Percentiles rank a stretch among this genome's conserved stretches.
These are phyloP conservation scores for Tachyglossus aculeatus DNA, from an alignment of 2,797 vertebrate genomes.

Conservation along the genomic window DNA sequence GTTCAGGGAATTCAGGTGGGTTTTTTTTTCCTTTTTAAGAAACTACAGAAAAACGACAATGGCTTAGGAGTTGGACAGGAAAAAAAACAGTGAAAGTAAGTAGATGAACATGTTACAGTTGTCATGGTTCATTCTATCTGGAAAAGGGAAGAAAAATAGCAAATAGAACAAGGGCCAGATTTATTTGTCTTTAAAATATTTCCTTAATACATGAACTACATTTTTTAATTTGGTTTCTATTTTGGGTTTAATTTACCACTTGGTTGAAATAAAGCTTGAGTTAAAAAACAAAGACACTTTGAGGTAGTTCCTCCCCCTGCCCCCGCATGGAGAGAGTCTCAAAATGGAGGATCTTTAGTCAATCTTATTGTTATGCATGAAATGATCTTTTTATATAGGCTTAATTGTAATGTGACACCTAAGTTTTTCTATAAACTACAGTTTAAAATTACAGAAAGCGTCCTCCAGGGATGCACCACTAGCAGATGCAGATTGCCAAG, in stretches of 20 bases:
- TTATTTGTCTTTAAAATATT: conserved; percentile 53
- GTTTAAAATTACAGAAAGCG: conserved; percentile 48
- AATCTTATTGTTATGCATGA: conserved; percentile 41
- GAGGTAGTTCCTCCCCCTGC: conserved; percentile 44
- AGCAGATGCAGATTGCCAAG: conserved; percentile 81
- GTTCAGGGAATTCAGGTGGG: not conserved
- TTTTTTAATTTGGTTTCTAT: conserved; percentile 44
- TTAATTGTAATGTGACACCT: conserved; percentile 56
- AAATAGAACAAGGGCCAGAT: conserved; percentile 34
- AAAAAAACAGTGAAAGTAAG: conserved; percentile 21
- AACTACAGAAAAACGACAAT: not conserved
- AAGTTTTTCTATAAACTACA: conserved; percentile 60
- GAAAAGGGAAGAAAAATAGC: conserved; percentile 28
- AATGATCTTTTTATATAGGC: conserved; percentile 36
- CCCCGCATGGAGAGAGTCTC: conserved; percentile 40
- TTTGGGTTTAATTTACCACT: conserved; percentile 54
- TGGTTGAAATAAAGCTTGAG: conserved; percentile 40
- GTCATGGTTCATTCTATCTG: conserved; percentile 17
- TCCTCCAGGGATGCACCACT: conserved; percentile 66
- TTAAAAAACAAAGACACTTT: conserved; percentile 44
- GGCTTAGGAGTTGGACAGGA: conserved; percentile 1
- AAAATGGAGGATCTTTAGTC: conserved; percentile 55
- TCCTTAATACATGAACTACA: conserved; percentile 51
- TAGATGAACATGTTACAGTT: conserved; percentile 9
- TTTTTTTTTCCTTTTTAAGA: conserved; percentile 9